Percentiles rank a stretch among this genome's conserved stretches.
Evolutionary conservation across 2,888 invertebrate species (phyloP).

Genomic region (Ceratothoa steindachneri): DNA sequence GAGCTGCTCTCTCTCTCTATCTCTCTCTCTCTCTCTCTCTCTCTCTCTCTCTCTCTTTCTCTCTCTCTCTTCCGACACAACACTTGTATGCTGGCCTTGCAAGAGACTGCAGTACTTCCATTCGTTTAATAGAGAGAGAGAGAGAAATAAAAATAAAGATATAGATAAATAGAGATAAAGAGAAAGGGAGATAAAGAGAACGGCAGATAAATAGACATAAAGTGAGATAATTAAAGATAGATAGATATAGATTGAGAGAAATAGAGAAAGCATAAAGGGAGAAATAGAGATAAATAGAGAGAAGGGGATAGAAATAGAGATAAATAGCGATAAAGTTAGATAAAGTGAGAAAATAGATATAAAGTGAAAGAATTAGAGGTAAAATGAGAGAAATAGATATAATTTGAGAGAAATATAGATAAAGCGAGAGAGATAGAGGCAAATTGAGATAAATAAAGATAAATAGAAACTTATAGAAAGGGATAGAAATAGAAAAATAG

Average conservation of each 20-base stretch:
- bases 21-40: too few relatives aligned
- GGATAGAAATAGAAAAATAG: background rate
- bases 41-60: too few relatives aligned
- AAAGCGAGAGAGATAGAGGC: background rate
- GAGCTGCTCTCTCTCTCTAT: too few relatives aligned
- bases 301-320: background rate
- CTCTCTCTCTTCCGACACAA: too few relatives aligned
- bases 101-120: too few relatives aligned
- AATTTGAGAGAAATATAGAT: background rate
- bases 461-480: background rate
- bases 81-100: too few relatives aligned
- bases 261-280: slow-evolving; percentile 1
- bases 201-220: background rate
- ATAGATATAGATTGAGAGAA: background rate
- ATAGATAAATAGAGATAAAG: background rate
- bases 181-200: background rate
- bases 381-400: background rate
- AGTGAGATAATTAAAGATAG: background rate
- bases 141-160: background rate
- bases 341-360: background rate
- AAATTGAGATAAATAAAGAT: background rate
- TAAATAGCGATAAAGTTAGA: background rate
- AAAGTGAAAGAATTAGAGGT: background rate
- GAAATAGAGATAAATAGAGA: background rate
- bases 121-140: background rate